These are phyloP conservation scores for Calosoma granatense DNA, from an alignment of 1,140 invertebrate species.

Conservation along the genomic window DNA sequence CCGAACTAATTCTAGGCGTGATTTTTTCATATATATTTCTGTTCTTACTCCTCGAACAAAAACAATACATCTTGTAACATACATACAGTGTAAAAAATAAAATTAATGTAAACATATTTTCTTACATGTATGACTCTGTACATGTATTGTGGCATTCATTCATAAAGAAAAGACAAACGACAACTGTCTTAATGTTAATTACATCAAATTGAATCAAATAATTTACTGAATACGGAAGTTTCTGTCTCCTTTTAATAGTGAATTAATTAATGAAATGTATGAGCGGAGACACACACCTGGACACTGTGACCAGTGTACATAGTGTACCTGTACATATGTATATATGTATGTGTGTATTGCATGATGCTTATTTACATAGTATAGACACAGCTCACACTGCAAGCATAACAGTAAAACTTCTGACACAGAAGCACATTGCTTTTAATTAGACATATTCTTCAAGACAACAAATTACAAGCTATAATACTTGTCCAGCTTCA, in stretches of 20 bases:
- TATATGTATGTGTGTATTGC: not conserved
- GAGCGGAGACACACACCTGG: too few species aligned
- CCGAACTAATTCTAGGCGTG: too few species aligned
- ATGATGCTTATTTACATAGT: not conserved
- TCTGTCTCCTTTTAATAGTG: not conserved
- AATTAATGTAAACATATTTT: too few species aligned
- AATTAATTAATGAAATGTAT: not conserved
- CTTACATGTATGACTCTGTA: too few species aligned
- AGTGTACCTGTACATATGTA: not conserved
- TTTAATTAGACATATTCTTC: not conserved
- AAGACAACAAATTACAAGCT: not conserved
- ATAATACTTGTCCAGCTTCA: too few species aligned
- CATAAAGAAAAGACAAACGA: too few species aligned
- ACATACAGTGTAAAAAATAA: too few species aligned
- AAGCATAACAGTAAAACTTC: too few species aligned
- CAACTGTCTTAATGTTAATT: not conserved
- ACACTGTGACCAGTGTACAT: not conserved
- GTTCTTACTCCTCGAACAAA: too few species aligned
- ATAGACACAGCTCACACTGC: not conserved
- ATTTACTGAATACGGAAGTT: not conserved
- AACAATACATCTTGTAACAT: too few species aligned
- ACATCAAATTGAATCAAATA: not conserved
- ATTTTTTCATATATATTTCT: too few species aligned
- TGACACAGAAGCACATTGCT: not conserved
- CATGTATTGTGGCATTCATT: too few species aligned